Base-by-base conservation (phyloP, 1,140 invertebrate species). In the Penaeus japonicus region DNA sequence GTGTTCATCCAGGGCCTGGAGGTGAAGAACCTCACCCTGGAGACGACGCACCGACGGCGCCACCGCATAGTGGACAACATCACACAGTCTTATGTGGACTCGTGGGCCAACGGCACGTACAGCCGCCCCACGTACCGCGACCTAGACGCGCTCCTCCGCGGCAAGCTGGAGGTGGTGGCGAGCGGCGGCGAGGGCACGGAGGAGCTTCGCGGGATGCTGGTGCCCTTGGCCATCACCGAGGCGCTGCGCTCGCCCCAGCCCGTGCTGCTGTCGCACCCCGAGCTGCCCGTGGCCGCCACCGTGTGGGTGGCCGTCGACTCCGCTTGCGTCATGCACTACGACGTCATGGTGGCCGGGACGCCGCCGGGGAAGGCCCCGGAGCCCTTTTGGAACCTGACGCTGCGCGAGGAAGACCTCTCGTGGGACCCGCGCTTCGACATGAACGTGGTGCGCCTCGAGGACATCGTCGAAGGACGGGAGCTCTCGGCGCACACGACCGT, bases 271-370 rank as follows among this genome's bases (percentile, higher is more conserved):
- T 94, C 80, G 92, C 93, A 0, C 90, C 92, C 20, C 93, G 93
- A 0, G 93, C 77, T 86, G 2, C 83, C 93, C 4, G 92, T 94
- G 4, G 94, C 95, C n/a, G 97, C 96, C 24, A 93, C 97, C 53
- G 95, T 95, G 20, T 98, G 97, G 97, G 92, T 96, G 57, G 94
- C 95, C 1, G 95, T 98, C 5, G 96, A 97, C 91, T 93, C 94
- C 1, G 95, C 97, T 59, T 98, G 97, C 92, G 95, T 95, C 90
- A 92, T 97, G 1, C 96, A 97, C 91, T 98, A 97, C 91, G 96
- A 98, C 92, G 94, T 97, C 30, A 93, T 91, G 77, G 83, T 94
- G 17, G 83, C 91, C 10, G 92, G 92, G 15, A 59, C 89, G 24
- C 80, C 65, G 15, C 53, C 89, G 5, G 83, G 70, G 24, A 80